Base-by-base conservation (phyloP, 1,140 invertebrate species). In the Macrocentrus cingulum region DNA sequence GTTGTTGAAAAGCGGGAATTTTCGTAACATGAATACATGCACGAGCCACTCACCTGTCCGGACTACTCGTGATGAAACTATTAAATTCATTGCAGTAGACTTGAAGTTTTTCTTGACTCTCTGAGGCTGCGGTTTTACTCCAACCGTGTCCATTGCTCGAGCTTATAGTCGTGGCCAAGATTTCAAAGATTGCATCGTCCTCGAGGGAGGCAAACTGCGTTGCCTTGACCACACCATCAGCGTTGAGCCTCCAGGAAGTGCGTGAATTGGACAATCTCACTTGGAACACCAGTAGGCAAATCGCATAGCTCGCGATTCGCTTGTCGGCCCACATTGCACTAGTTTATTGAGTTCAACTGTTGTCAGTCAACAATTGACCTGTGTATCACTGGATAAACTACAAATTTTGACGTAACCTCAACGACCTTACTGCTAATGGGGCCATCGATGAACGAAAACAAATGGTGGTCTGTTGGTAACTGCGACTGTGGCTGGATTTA, bases 241-340 rank as follows among this genome's bases (percentile, higher is more conserved):
- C 73, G 41, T 60, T 77, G 1, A 78, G 54, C 42, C 73, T 66
- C 77, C 77, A 79, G 23, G 77, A 79, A 1, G 75, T 77, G 5
- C 77, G 66, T 5, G 76, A 77, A 41, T 76, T 78, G 0, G 75
- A 76, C 11, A 77, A 41, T 39, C 71, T 69, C 15, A 76, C 67
- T 49, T 78, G 77, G 8, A 79, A 62, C 6, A 79, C 65, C 8
- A 80, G 54, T 22, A 80, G 69, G 48, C 72, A 80, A 46, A 77
- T 63, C 29, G 72, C 66, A 51, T 69, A 75, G 45, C 66, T 68
- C 16, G 68, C 61, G 9, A 74, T 59, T 49, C 70, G 67, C 50
- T 66, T 62, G 22, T 65, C 67, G 11, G 63, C 20, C 44, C 65
- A 66, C 72, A 72, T 73, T 1, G 3, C 46, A 8, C 39, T 11